Evolutionary conservation across 2,113 vertebrate species (phyloP), one percentile per base, ranked within the genome.

Genomic region (Morone saxatilis): DNA sequence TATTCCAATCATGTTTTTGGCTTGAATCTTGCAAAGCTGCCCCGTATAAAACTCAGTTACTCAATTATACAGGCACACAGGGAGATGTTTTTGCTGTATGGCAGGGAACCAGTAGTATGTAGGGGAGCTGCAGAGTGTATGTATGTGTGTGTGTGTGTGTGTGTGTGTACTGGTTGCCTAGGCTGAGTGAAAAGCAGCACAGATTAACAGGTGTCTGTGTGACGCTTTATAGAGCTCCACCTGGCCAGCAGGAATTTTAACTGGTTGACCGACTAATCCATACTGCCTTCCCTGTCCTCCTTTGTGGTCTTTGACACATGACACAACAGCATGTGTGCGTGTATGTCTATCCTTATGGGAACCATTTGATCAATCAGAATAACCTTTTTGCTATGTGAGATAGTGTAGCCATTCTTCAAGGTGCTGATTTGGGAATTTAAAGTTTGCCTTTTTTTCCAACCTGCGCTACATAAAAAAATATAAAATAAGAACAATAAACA

Each of bases 181-280:
- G 80, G 41, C 76, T 79, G 69, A 78, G 73, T 88, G 90, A 88
- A 93, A 89, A 93, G 62, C 56, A 87, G 63, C 10, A 25, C 41
- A 73, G 43, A 80, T 66, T 70, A 84, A 68, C 81, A 86, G 61
- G 73, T 76, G 81, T 70, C 57, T 73, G 71, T 57, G 54, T 76
- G 76, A 73, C 56, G 25, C 48, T 92, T 93, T 92, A 91, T 84
- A 65, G 75, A 77, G 53, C 67, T 86, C 88, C 92, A 94, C 90
- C 93, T 94, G 93, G 85, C 71, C 57, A 25, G 38, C 22, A 89
- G 84, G 91, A 93, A 92, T 92, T 93, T 92, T 92, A 88, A 94
- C 90, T 74, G 68, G 76, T 16, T 43, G 61, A 85, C 83, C 74
- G 79, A 88, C 76, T 82, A 83, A 91, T 79, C 70, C 86, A 83